A percentile compares a stretch with the other conserved stretches of the same genome.
Conservation (phyloP, 64 coral and sea anemone species). For the Catalaphyllia jardinei region DNA sequence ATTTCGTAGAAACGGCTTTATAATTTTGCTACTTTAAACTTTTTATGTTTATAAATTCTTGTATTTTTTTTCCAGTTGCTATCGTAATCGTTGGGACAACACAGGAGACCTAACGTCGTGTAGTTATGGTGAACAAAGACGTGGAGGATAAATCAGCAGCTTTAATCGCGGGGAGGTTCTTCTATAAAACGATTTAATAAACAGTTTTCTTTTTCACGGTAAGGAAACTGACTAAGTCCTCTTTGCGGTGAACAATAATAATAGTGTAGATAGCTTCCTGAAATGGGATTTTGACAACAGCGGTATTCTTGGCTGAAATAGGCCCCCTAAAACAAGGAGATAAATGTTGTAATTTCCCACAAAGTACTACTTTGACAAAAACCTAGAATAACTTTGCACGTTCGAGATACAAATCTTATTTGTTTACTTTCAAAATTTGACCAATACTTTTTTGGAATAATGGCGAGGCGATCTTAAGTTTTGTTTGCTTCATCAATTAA, state of each 20-base stretch:
- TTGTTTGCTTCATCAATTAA: neutral
- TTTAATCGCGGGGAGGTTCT: too few relatives aligned
- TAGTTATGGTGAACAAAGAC: too few relatives aligned
- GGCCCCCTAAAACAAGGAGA: neutral
- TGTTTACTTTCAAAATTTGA: neutral
- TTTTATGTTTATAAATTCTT: too few relatives aligned
- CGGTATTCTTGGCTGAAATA: neutral
- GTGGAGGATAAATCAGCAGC: too few relatives aligned
- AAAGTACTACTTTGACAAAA: neutral
- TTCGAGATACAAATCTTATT: neutral
- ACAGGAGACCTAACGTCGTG: too few relatives aligned
- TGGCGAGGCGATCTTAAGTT: neutral
- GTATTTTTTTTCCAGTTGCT: too few relatives aligned
- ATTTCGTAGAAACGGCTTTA: too few relatives aligned
- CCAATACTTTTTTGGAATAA: neutral
- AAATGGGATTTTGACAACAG: neutral
- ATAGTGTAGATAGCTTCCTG: neutral
- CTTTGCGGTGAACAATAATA: neutral
- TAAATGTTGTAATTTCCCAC: neutral
- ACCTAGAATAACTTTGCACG: neutral
- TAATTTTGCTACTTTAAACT: too few relatives aligned
- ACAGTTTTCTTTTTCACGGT: neutral
- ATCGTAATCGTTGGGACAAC: too few relatives aligned
- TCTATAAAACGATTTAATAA: neutral
- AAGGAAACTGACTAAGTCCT: neutral